Base-by-base conservation (phyloP, 2,797 vertebrate species). In the Pampus argenteus region DNA sequence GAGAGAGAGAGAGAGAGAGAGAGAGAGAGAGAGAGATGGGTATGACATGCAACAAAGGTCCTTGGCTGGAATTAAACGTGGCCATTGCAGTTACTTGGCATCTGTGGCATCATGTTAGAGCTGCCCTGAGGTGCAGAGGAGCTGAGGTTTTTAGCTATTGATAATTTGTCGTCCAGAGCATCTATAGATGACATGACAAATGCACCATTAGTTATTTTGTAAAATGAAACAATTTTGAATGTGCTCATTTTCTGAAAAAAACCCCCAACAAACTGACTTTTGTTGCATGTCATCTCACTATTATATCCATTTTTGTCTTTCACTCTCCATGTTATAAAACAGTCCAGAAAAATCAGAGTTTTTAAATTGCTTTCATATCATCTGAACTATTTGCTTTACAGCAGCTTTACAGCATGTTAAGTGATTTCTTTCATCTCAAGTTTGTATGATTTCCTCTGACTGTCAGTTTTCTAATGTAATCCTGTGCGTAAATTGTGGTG, bases 61-160 rank as follows among this genome's bases (percentile, higher is more conserved):
- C n/a, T n/a, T n/a, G n/a, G n/a, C n/a, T n/a, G n/a, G n/a, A n/a
- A n/a, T n/a, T n/a, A n/a, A n/a, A n/a, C n/a, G n/a, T n/a, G n/a
- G n/a, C n/a, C n/a, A n/a, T n/a, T n/a, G n/a, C n/a, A n/a, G n/a
- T n/a, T n/a, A n/a, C n/a, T n/a, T n/a, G n/a, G n/a, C n/a, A n/a
- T n/a, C n/a, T n/a, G n/a, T n/a, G n/a, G n/a, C n/a, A n/a, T n/a
- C n/a, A n/a, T n/a, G n/a, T n/a, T 34, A 76, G 70, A 77, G 70
- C 47, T 77, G 66, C 66, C 63, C 80, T 45, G 60, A 79, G 76
- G 73, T 68, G 23, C 57, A 36, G 20, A 68, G 50, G 28, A 28
- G 72, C 57, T 65, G 14, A 79, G 65, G 52, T 76, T 48, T 63
- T 65, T 22, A 58, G 50, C 51, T 77, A 52, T 51, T 65, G 18